Evolutionary conservation across 2,888 invertebrate species (phyloP), one percentile per base, ranked within the genome.

Genomic region (Xestia rhomboidea): DNA sequence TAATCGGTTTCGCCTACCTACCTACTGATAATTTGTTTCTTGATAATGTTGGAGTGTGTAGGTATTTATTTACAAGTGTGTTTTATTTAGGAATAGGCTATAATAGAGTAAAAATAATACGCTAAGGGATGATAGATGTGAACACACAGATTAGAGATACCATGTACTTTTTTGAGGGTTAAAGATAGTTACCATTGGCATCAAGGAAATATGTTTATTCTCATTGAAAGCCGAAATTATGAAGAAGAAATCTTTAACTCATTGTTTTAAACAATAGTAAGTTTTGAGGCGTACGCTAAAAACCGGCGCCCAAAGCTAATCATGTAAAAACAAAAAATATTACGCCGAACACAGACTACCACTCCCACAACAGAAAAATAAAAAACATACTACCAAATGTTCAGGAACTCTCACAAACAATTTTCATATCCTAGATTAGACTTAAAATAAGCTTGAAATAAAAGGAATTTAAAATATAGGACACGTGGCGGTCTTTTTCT

Each of bases 401-500:
- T 73, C 67, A 57, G 44, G 21, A 71, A 64, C 38, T n/a, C 54
- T 54, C n/a, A 44, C 21, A 76, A 82, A 88, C 60, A 46, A 64
- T 54, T 76, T 30, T 13, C 66, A 79, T 60, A 21, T 10, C n/a
- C n/a, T 46, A 78, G 69, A 88, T 85, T 80, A 81, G 71, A 57
- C 76, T 68, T 81, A 81, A 87, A 90, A 89, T 89, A 76, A 54
- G 79, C 72, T 77, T 87, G 90, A 91, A 90, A 82, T 75, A 44
- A 81, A 76, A 83, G 91, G 93, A 93, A 94, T 92, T 89, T 90
- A 88, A 91, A 95, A 93, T 92, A 88, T 92, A 93, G 93, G 96
- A 96, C 96, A 96, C 96, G 96, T 96, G 96, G 96, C 96, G 95
- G 93, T 92, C 93, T 93, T 94, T 93, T 94, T 91, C 88, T 90